Conservation (phyloP, 2,797 vertebrate species). For the Muraenolepis orangiensis region DNA sequence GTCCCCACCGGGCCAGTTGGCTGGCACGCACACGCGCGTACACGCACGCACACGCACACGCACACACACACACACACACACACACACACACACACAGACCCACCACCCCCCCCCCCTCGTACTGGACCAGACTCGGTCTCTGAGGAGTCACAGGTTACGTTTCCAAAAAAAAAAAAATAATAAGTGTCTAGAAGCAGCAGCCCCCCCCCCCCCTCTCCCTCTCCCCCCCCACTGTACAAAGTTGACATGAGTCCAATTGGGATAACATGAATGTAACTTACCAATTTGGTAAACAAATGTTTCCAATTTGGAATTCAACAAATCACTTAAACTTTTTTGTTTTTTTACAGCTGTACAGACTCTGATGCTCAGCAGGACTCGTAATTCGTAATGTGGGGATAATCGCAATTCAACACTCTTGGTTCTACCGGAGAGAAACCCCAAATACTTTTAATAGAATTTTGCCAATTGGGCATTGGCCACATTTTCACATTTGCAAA, state of each 20-base stretch:
- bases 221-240: constrained; percentile 57
- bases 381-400: constrained; percentile 42
- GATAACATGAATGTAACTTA: constrained; percentile 86
- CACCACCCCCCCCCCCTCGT: constrained; percentile 16
- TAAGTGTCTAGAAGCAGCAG: constrained; percentile 4
- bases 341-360: constrained; percentile 69
- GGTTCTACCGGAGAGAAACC: too few relatives aligned
- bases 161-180: too few relatives aligned
- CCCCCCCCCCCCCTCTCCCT: too few relatives aligned
- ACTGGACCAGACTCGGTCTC: constrained; percentile 56
- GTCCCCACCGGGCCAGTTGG: too few relatives aligned
- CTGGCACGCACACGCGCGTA: too few relatives aligned
- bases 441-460: too few relatives aligned
- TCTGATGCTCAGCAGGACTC: constrained; percentile 40
- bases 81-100: too few relatives aligned
- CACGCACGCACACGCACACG: too few relatives aligned
- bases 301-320: constrained; percentile 98
- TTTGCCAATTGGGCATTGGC: constrained; percentile 16
- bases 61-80: too few relatives aligned
- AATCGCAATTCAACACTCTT: too few relatives aligned
- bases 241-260: constrained; percentile 78
- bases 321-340: too few relatives aligned
- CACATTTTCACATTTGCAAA: constrained; percentile 17
- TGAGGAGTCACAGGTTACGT: constrained; percentile 61
- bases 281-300: constrained; percentile 98